Conservation (phyloP, 1,140 invertebrate species). For the Drosophila subpulchrella region DNA sequence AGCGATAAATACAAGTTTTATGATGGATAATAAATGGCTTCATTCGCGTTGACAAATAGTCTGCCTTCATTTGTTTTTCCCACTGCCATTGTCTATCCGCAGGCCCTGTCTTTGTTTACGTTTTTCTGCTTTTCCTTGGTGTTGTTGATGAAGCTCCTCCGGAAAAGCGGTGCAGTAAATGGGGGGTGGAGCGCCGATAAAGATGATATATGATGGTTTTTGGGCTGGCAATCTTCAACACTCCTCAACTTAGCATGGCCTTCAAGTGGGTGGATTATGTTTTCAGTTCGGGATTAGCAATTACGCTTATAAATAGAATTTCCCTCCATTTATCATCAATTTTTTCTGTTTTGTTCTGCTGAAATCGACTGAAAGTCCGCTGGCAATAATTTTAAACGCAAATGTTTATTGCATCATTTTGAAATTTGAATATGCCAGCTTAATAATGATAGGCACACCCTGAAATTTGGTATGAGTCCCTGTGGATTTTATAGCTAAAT, state of each 20-base stretch:
- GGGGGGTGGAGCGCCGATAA: constrained; percentile 51
- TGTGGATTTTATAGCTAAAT: constrained; percentile 62
- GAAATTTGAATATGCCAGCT: constrained; percentile 61
- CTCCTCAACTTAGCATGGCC: constrained; percentile 44
- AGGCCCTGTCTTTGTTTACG: constrained; percentile 40
- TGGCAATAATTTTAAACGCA: constrained; percentile 31
- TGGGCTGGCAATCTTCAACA: constrained; percentile 36
- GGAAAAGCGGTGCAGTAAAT: constrained; percentile 25
- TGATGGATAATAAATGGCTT: constrained; percentile 84
- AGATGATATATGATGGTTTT: constrained; percentile 72
- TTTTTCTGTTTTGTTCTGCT: constrained; percentile 16
- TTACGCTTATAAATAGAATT: constrained; percentile 82
- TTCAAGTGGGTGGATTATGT: constrained; percentile 80
- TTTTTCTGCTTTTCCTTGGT: constrained; percentile 24
- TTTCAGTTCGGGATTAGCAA: constrained; percentile 82
- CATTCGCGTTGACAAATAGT: constrained; percentile 84
- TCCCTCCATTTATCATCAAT: constrained; percentile 71
- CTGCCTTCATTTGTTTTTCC: constrained; percentile 76
- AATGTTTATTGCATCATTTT: constrained; percentile 70
- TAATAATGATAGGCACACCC: constrained; percentile 56
- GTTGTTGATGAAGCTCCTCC: constrained; percentile 20
- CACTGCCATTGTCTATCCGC: constrained; percentile 31
- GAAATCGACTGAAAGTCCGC: constrained; percentile 47
- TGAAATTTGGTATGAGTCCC: constrained; percentile 15
- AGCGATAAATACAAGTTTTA: constrained; percentile 84